phyloP scores from a whole-genome alignment of 2,797 vertebrate species.

The Sitta carolinensis region DNA sequence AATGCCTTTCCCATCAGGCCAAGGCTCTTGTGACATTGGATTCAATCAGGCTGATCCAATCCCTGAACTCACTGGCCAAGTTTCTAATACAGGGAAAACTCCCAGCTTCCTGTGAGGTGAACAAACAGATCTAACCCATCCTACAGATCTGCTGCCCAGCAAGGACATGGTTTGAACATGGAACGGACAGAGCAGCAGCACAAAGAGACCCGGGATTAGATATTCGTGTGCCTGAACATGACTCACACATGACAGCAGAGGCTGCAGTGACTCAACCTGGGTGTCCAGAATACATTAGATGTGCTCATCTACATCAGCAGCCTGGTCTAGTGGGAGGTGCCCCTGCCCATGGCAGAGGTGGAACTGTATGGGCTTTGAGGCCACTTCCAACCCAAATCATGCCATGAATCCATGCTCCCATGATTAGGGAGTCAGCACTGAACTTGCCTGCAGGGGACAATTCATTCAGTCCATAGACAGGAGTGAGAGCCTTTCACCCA shows the following conservation, averaged over 20 bases:
- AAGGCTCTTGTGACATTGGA: not conserved
- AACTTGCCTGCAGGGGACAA: not conserved
- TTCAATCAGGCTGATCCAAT: not conserved
- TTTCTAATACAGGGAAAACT: not conserved
- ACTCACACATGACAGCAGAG: rapidly evolving
- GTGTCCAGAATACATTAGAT: not conserved
- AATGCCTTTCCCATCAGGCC: not conserved
- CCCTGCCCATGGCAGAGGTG: not conserved
- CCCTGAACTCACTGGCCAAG: not conserved
- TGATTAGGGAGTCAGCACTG: not conserved
- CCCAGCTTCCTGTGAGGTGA: not conserved
- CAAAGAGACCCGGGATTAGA: not conserved
- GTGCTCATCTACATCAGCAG: not conserved
- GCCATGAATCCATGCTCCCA: not conserved
- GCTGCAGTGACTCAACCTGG: not conserved
- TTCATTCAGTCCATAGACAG: not conserved
- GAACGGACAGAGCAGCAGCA: not conserved
- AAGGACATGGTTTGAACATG: rapidly evolving
- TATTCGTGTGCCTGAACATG: not conserved
- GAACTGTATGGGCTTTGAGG: not conserved
- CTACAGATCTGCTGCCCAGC: not conserved
- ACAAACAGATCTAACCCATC: not conserved
- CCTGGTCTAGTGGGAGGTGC: not conserved
- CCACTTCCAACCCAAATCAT: not conserved
- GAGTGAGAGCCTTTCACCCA: not conserved